phyloP scores from a whole-genome alignment of 2,888 invertebrate species.

The Perizoma affinitatum region DNA sequence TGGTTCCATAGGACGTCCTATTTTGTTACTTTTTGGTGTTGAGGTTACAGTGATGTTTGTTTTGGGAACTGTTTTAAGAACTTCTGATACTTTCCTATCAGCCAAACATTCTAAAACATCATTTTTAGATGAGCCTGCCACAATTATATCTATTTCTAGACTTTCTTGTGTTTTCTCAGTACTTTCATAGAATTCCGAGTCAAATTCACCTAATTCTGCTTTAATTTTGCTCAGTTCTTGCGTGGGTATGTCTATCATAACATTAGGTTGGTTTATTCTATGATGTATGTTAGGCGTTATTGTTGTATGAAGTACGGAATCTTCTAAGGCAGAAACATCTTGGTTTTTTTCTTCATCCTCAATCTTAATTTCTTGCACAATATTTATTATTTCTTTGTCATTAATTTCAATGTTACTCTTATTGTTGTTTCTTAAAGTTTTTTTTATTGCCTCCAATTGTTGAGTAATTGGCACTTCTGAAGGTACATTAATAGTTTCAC shows the following conservation, averaged over 20 bases:
- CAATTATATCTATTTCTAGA: not conserved
- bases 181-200: not conserved
- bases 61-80: not conserved
- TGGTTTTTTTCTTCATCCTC: constrained; percentile 10
- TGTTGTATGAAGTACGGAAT: constrained; percentile 15
- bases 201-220: constrained; percentile 33
- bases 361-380: not conserved
- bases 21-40: not conserved
- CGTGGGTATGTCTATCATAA: constrained; percentile 72
- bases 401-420: not conserved
- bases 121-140: not conserved
- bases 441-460: constrained; percentile 1
- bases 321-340: constrained; percentile 26
- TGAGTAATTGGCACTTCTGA: not conserved
- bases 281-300: constrained; percentile 44
- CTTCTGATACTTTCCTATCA: constrained; percentile 4
- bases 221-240: constrained; percentile 61
- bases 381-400: too few species aligned
- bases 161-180: not conserved
- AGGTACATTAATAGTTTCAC: not conserved
- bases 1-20: constrained; percentile 1
- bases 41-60: not conserved
- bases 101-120: not conserved
- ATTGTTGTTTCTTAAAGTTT: not conserved
- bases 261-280: constrained; percentile 62